Evolutionary conservation across 2,888 invertebrate genomes (phyloP), one percentile per base, ranked within the genome.

Genomic region (Macrosoma leucophasiata): DNA sequence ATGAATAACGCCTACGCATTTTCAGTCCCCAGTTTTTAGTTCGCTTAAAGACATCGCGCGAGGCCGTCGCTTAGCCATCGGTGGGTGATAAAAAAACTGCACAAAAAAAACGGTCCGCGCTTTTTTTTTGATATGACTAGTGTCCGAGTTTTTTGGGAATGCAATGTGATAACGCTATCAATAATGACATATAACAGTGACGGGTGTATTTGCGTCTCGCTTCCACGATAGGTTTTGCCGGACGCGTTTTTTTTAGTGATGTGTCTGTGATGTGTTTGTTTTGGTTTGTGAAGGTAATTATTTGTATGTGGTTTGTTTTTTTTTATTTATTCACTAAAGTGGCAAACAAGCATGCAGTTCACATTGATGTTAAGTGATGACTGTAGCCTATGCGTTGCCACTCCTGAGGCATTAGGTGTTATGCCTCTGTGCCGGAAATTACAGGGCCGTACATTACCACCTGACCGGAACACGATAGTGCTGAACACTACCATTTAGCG

Each of bases 1-100:
- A 48, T 61, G 58, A 66, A 71, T 46, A 57, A 62, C 82, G 81
- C 82, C 82, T 76, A 68, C 81, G 62, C 64, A 54, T 64, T 69
- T 68, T 69, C 72, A 70, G 70, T 51, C 46, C 40, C 58, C 49
- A 68, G 72, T 84, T 84, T 84, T 84, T 84, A 84, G 82, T 84
- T 62, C 68, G 55, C 60, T 59, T 53, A 64, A 75, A 73, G 79
- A 67, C 78, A 54, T 57, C 70, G 76, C 41, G 46, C 49, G 40
- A 36, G 43, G 47, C 14, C 22, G 30, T 19, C 36, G 36, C 11
- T 20, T 26, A 23, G 20, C 13, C 29, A 18, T 24, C n/a, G n/a
- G n/a, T n/a, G n/a, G n/a, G 27, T 27, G 56, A 44, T 48, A 54
- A 52, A 44, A 43, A 45, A 29, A 33, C 26, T 19, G 42, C 38